Evolutionary conservation across 2,797 vertebrate genomes (phyloP).

Genomic region (Silurus aristotelis): DNA sequence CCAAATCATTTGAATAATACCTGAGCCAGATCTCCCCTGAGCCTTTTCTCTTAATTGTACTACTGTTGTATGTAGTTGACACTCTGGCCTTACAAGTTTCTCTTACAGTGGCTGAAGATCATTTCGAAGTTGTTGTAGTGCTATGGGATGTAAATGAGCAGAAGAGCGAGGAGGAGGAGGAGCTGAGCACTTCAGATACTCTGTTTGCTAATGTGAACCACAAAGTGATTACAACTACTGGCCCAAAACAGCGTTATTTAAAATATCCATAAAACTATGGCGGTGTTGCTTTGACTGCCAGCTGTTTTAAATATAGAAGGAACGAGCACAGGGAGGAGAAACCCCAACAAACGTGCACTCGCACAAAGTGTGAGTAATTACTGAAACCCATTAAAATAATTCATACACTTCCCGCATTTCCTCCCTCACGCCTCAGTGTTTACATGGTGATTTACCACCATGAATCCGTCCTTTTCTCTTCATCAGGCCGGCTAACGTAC

Average conservation of each 20-base stretch:
- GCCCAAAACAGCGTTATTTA: conserved; percentile 67
- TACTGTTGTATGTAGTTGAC: neutral
- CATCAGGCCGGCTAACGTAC: conserved; percentile 65
- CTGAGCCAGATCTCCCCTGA: conserved; percentile 9
- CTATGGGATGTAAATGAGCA: neutral
- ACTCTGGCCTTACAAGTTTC: neutral
- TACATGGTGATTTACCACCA: conserved; percentile 63
- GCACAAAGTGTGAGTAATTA: conserved; percentile 68
- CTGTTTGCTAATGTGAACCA: conserved; percentile 69
- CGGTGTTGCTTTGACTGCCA: conserved; percentile 67
- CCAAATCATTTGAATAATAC: conserved; percentile 17
- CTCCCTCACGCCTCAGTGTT: conserved; percentile 62
- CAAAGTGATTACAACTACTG: conserved; percentile 69
- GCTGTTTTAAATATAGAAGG: conserved; percentile 70
- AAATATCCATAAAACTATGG: conserved; percentile 71
- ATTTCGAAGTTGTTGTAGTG: neutral
- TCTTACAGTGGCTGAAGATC: conserved; percentile 15
- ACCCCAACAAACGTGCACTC: neutral
- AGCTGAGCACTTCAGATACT: conserved; percentile 40
- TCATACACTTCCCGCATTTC: conserved; percentile 62
- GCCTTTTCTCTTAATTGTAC: neutral
- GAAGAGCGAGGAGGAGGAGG: conserved; percentile 57
- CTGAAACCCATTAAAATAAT: conserved; percentile 71
- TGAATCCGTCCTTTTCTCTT: conserved; percentile 65
- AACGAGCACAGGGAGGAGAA: conserved; percentile 51